A percentile compares a stretch with the other conserved stretches of the same genome.
These are phyloP conservation scores for Vombatus ursinus DNA, from an alignment of 2,113 vertebrate genomes.

Conservation along the genomic window DNA sequence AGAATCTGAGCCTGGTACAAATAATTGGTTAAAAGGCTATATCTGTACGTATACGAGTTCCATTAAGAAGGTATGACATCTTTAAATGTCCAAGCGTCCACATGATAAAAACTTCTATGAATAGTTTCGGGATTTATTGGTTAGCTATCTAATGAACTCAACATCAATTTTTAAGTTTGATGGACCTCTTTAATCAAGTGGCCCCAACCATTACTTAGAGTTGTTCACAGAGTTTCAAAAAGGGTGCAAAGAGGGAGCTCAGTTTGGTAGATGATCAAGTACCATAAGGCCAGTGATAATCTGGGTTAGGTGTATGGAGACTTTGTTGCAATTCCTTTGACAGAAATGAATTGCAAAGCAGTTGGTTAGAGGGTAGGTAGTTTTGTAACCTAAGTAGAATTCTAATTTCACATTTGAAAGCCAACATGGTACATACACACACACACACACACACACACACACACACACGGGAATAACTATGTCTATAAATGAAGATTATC, in stretches of 20 bases:
- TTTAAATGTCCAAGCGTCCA: neutral
- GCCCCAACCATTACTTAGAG: neutral
- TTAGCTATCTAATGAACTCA: neutral
- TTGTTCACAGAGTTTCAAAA: neutral
- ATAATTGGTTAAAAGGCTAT: neutral
- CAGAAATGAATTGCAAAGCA: neutral
- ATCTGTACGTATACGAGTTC: neutral
- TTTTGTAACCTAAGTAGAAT: neutral
- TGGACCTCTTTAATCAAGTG: neutral
- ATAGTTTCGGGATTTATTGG: conserved; percentile 8
- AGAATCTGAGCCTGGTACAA: neutral
- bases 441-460: neutral
- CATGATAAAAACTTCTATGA: neutral
- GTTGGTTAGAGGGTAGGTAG: rapidly evolving
- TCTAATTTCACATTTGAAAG: neutral
- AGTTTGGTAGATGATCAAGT: neutral
- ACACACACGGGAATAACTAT: no score
- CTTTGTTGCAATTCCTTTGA: neutral
- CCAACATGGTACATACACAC: neutral
- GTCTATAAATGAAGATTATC: neutral
- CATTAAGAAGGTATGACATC: neutral
- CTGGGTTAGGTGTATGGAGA: neutral
- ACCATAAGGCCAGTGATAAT: neutral
- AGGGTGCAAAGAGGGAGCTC: rapidly evolving
- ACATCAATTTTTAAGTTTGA: neutral